Percentiles rank a stretch among this genome's conserved stretches.
Evolutionary conservation across 2,113 vertebrate genomes (phyloP).

Genomic region (Rhombomys opimus): DNA sequence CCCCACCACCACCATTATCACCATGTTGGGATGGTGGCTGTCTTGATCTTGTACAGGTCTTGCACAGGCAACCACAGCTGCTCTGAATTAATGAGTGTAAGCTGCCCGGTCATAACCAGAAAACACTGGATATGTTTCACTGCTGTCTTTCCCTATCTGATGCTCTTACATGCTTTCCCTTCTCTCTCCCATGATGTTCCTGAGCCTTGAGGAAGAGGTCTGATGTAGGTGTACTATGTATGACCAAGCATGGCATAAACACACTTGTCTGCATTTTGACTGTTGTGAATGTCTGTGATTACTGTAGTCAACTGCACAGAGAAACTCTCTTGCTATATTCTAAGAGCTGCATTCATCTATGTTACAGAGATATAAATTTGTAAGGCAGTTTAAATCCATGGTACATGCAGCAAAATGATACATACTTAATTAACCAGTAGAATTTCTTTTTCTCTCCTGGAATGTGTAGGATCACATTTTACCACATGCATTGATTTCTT

Average conservation of each 20-base stretch:
- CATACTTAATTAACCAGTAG: conserved; percentile 13
- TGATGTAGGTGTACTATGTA: no score
- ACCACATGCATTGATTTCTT: neutral
- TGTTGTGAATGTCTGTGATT: neutral
- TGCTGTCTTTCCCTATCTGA: neutral
- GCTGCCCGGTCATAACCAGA: neutral
- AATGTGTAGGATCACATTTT: neutral
- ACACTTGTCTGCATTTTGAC: neutral
- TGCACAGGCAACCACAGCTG: neutral
- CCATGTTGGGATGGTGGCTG: neutral
- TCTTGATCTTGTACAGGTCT: neutral
- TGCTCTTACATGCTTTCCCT: neutral
- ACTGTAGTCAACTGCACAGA: neutral
- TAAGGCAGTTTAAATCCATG: neutral
- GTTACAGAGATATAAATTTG: neutral
- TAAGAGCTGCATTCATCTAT: neutral
- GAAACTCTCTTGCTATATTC: neutral
- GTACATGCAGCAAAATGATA: neutral
- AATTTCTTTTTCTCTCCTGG: neutral
- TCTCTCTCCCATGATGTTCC: no score
- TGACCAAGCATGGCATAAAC: neutral
- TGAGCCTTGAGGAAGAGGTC: neutral
- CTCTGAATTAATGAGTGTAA: neutral
- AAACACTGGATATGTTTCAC: neutral
- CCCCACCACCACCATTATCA: no score